phyloP scores from a whole-genome alignment of 2,113 vertebrate species.

The Paracanthobrama guichenoti region DNA sequence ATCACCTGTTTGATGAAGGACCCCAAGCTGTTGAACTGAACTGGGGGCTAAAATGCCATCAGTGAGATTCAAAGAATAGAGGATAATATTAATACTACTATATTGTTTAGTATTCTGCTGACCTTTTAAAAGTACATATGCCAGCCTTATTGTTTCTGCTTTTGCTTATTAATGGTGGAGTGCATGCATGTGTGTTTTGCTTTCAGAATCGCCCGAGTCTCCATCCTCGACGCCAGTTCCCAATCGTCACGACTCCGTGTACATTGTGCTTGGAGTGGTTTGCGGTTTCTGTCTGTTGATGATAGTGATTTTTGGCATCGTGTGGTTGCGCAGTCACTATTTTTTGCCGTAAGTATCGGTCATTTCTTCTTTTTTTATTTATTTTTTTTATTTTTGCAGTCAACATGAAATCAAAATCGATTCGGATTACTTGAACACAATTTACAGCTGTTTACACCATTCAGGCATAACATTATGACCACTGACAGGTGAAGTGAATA shows the following conservation, averaged over 20 bases:
- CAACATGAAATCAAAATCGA: background rate
- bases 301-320: constrained; percentile 73
- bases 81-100: background rate
- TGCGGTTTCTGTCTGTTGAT: constrained; percentile 76
- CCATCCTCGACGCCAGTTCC: constrained; percentile 80
- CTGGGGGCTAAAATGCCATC: background rate
- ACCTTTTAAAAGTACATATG: background rate
- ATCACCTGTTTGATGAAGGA: constrained; percentile 2
- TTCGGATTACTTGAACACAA: background rate
- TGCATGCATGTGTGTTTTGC: background rate
- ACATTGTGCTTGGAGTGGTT: constrained; percentile 78
- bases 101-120: background rate
- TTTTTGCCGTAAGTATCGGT: constrained; percentile 79
- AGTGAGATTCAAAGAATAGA: background rate
- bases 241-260: constrained; percentile 67
- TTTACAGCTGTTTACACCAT: background rate
- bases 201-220: constrained; percentile 47
- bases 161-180: background rate
- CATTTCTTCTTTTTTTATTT: background rate
- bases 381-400: background rate
- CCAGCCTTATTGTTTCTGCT: background rate
- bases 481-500: too few species aligned
- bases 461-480: too few species aligned
- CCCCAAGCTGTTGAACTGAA: background rate
- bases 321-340: constrained; percentile 78